Evolutionary conservation across 1,140 invertebrate genomes (phyloP), one percentile per base, ranked within the genome.

Genomic region (Solen grandis): DNA sequence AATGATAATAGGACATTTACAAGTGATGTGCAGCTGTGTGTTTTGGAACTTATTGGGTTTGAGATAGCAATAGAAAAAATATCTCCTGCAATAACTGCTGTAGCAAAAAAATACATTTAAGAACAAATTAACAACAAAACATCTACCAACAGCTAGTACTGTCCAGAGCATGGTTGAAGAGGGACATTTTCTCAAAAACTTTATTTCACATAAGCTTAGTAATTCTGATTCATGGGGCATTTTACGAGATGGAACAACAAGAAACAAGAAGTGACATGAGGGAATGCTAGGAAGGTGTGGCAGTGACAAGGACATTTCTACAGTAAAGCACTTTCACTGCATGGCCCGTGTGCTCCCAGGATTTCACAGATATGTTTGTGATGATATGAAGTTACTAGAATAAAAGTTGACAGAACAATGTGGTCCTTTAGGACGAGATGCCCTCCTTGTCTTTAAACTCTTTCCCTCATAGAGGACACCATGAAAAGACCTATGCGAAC

Each of bases 301-400:
- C 19, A 54, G 10, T 73, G 69, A 55, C 16, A 33, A 57, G 14
- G 36, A 33, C 3, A 10, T 52, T 4, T 50, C 38, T 52, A 63
- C 35, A n/a, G 54, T 73, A 0, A 8, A 35, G 0, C 52, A 59
- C 60, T 72, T 72, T 35, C 36, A 55, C 29, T 77, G 74, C 29
- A 66, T 77, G 74, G 74, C 60, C 5, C 31, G 68, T 41, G 63
- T 77, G 0, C 31, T 77, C 1, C n/a, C 68, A 25, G 60, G 62
- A 36, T 77, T 77, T 68, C 74, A 77, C 29, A 35, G 35, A 8
- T 66, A 77, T 19, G 41, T 50, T 27, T 55, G 60, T 57, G 22
- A 29, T 14, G 36, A 63, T 19, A 0, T 75, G 2, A 41, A 62
- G 25, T 1, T n/a, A 25, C 19, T 3, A 1, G 72, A 59, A 65